Base-by-base conservation (phyloP, 92 coral and sea anemone species). In the Phenganax marumi region DNA sequence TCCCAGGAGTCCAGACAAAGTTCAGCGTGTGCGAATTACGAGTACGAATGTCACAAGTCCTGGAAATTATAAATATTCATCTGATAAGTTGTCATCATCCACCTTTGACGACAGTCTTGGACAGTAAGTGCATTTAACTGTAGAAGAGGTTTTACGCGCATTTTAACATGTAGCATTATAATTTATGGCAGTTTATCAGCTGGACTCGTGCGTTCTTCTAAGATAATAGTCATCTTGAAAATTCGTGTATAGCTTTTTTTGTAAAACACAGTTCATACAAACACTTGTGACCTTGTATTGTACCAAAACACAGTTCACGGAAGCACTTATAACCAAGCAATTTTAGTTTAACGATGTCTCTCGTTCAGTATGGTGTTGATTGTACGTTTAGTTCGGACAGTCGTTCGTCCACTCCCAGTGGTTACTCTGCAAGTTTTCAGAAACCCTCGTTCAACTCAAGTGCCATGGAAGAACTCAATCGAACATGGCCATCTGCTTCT, bases 11-110 rank as follows among this genome's bases (percentile, higher is more conserved):
- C 97, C 98, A 22, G 93, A 91, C 0, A 85, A 91, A 61, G 90
- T 95, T 43, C 93, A 90, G 83, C 90, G 87, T 77, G 98, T 95
- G 50, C 91, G 89, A 22, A 90, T 95, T 48, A 86, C 77, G 55
- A 90, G 96, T 56, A 87, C 93, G 18, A 94, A 93, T 78, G 73
- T 78, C 51, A 78, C 55, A 52, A 72, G 47, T 61, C 73, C 83
- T 43, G 83, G 53, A 58, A 55, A 78, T 18, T 78, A 78, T 24
- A 78, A 78, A 17, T 63, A 62, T 49, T 78, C 83, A n/a, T n/a
- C 83, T 78, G 83, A 50, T 24, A 61, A 39, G 70, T 77, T 70
- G 60, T 77, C 81, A 39, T 63, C 79, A n/a, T 21, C 72, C 72
- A 23, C 72, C 0, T 26, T 77, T 55, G 81, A 78, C 4, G 83